Percentiles rank a stretch among this genome's conserved stretches.
phyloP scores from a whole-genome alignment of 2,888 invertebrate genomes.

The Andrena praecox region DNA sequence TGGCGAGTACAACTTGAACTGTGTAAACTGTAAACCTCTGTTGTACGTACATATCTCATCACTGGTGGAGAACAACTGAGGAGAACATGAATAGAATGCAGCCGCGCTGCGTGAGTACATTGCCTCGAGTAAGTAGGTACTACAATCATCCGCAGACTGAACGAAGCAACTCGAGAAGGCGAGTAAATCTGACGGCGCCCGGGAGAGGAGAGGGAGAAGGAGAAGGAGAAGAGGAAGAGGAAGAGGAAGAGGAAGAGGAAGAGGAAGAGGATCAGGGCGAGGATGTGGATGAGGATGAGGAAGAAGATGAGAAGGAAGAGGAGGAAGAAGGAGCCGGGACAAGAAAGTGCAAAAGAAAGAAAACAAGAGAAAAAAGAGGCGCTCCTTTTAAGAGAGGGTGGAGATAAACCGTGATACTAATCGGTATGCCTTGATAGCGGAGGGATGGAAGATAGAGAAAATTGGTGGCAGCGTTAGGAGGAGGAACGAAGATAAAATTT shows the following conservation, averaged over 20 bases:
- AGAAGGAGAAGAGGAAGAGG: constrained; percentile 39
- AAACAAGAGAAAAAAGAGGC: constrained; percentile 42
- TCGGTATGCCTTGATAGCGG: constrained; percentile 63
- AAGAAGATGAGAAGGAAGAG: constrained; percentile 15
- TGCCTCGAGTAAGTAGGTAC: constrained; percentile 61
- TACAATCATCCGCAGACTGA: constrained; percentile 49
- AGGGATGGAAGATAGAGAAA: constrained; percentile 45
- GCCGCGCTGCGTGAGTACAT: constrained; percentile 48
- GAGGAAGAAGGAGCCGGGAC: not conserved
- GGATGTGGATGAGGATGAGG: constrained; percentile 12
- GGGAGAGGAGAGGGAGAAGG: constrained; percentile 41
- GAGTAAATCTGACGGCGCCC: constrained; percentile 60
- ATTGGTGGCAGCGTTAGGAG: constrained; percentile 51
- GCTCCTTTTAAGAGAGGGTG: constrained; percentile 60
- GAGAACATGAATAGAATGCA: constrained; percentile 53
- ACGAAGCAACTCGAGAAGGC: constrained; percentile 64
- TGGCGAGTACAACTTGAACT: constrained; percentile 36
- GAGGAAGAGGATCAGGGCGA: not conserved
- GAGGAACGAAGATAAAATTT: constrained; percentile 50
- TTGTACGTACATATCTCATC: constrained; percentile 39
- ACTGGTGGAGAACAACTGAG: constrained; percentile 50
- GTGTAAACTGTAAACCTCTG: constrained; percentile 51
- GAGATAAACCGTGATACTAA: constrained; percentile 65
- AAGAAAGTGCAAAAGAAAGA: constrained; percentile 12
- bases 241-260: constrained; percentile 20